Evolutionary conservation across 2,888 invertebrate genomes (phyloP).

Genomic region (Disparrhopalites patrizii): DNA sequence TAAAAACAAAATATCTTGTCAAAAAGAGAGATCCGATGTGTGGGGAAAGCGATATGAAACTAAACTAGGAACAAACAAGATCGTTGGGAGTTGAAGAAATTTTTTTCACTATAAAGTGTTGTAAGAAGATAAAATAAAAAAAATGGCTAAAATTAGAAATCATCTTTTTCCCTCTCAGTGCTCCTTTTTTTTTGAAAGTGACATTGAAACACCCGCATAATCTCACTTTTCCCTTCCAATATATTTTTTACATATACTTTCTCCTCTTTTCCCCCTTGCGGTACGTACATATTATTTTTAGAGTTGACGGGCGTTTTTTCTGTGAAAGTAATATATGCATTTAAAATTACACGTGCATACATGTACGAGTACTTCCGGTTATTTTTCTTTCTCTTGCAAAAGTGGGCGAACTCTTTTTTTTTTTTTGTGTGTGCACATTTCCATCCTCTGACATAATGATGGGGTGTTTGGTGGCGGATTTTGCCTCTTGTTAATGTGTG

Average conservation of each 20-base stretch:
- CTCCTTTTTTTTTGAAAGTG: constrained; percentile 17
- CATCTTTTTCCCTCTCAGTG: too few relatives aligned
- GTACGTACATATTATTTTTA: too few relatives aligned
- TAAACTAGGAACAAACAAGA: background rate
- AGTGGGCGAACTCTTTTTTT: too few relatives aligned
- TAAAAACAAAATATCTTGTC: background rate
- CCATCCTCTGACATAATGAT: too few relatives aligned
- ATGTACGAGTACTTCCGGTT: too few relatives aligned
- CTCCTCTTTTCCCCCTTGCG: background rate
- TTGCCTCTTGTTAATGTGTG: too few relatives aligned
- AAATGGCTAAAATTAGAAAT: constrained; percentile 17
- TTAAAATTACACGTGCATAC: too few relatives aligned
- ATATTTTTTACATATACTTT: background rate
- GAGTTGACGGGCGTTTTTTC: too few relatives aligned
- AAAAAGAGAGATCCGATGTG: background rate
- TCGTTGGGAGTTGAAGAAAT: background rate
- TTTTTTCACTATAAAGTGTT: background rate
- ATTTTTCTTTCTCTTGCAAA: too few relatives aligned
- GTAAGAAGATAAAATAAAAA: background rate
- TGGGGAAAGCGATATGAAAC: background rate
- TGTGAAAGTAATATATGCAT: too few relatives aligned
- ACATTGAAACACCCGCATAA: constrained; percentile 17
- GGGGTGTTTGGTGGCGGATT: too few relatives aligned
- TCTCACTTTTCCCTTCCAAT: background rate
- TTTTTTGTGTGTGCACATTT: too few relatives aligned